Evolutionary conservation across 2,797 vertebrate species (phyloP).

Genomic region (Smutsia gigantea): DNA sequence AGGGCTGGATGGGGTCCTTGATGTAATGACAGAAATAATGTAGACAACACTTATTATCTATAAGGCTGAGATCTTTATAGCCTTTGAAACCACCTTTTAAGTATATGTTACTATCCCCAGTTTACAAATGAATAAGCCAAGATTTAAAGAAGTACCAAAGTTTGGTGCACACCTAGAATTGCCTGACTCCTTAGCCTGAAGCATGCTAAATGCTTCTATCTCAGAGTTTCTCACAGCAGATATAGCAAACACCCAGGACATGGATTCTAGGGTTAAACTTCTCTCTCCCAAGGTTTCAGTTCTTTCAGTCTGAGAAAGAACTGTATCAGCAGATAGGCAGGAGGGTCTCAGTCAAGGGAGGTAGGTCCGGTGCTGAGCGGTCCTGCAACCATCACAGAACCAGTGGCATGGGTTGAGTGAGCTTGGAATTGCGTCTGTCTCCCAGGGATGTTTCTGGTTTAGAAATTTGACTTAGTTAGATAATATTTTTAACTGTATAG

Average conservation of each 20-base stretch:
- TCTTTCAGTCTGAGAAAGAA: background rate
- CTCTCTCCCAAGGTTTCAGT: background rate
- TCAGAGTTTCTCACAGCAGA: background rate
- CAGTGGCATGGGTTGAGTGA: background rate
- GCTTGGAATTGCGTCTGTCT: background rate
- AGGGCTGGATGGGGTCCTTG: background rate
- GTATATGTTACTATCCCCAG: background rate
- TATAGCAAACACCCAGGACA: background rate
- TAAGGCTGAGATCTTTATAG: background rate
- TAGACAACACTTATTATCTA: background rate
- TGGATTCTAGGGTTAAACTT: background rate
- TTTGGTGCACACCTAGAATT: background rate
- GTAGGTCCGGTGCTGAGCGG: background rate
- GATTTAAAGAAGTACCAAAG: slow-evolving; percentile 13
- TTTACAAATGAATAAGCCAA: slow-evolving; percentile 28
- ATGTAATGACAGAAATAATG: background rate
- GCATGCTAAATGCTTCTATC: background rate
- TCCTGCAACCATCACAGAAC: background rate
- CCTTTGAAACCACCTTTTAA: background rate
- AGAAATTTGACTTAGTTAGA: background rate
- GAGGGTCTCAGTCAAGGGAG: background rate
- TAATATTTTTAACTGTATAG: background rate
- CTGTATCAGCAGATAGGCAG: background rate
- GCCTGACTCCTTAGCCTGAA: background rate
- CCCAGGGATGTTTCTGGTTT: background rate